Percentiles rank a stretch among this genome's conserved stretches.
phyloP scores from a whole-genome alignment of 2,113 vertebrate species.

The Silurus meridionalis region DNA sequence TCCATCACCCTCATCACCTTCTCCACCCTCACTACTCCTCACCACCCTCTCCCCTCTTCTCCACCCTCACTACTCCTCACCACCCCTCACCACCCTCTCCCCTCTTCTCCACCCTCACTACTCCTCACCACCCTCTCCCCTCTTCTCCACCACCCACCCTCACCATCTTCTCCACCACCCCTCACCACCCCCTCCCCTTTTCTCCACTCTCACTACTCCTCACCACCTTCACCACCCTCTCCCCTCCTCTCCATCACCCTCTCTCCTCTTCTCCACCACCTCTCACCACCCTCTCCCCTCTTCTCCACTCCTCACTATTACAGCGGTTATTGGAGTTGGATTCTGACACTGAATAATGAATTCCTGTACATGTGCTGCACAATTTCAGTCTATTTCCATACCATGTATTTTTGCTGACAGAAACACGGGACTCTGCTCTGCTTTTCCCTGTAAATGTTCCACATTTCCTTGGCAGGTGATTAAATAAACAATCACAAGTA shows the following conservation, averaged over 20 bases:
- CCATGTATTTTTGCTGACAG: background rate
- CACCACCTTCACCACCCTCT: background rate
- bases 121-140: background rate
- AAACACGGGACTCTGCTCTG: background rate
- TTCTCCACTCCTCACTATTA: background rate
- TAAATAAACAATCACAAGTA: background rate
- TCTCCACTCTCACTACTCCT: background rate
- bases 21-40: background rate
- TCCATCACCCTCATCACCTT: background rate
- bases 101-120: background rate
- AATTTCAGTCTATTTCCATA: background rate
- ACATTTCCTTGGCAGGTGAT: background rate
- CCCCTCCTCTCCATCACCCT: too few species aligned
- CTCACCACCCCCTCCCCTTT: background rate
- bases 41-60: background rate
- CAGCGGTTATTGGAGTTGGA: too few species aligned
- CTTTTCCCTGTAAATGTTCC: background rate
- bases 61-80: background rate
- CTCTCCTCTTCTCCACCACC: background rate
- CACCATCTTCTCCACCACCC: background rate
- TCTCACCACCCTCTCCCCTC: background rate
- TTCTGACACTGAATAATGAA: background rate
- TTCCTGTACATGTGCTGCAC: background rate
- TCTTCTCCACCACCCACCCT: background rate
- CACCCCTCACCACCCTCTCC: too few species aligned